phyloP scores from a whole-genome alignment of 2,888 invertebrate genomes.

The Polydrusus tereticollis region DNA sequence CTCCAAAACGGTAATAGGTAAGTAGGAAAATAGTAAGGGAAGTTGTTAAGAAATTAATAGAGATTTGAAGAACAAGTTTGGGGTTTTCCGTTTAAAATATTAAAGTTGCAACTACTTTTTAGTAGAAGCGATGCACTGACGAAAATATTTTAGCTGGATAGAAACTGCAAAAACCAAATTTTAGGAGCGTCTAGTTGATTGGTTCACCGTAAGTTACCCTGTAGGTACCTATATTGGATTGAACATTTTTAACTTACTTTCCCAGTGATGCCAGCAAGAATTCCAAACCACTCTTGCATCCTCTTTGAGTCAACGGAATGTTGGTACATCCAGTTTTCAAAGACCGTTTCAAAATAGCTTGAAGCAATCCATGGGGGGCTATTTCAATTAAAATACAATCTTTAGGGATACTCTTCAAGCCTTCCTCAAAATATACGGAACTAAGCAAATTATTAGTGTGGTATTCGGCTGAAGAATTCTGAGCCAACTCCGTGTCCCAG shows the following conservation, averaged over 20 bases:
- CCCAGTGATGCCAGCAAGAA: conserved; percentile 75
- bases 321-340: conserved; percentile 79
- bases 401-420: conserved; percentile 81
- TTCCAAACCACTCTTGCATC: conserved; percentile 75
- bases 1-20: too few species aligned
- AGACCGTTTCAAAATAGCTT: conserved; percentile 86
- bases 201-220: too few species aligned
- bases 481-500: conserved; percentile 72
- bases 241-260: conserved; percentile 68
- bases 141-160: too few species aligned
- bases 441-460: conserved; percentile 77
- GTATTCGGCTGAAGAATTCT: conserved; percentile 75
- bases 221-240: background rate
- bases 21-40: too few species aligned
- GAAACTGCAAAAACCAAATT: too few species aligned
- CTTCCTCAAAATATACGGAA: conserved; percentile 86
- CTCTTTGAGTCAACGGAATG: conserved; percentile 81
- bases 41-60: too few species aligned
- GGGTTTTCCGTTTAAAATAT: too few species aligned
- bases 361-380: conserved; percentile 90
- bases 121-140: too few species aligned
- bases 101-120: too few species aligned
- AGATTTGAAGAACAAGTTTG: too few species aligned
- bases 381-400: conserved; percentile 90
- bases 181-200: too few species aligned